These are phyloP conservation scores for Gallinago jamesoni DNA, from an alignment of 2,113 vertebrate genomes.

Conservation along the genomic window DNA sequence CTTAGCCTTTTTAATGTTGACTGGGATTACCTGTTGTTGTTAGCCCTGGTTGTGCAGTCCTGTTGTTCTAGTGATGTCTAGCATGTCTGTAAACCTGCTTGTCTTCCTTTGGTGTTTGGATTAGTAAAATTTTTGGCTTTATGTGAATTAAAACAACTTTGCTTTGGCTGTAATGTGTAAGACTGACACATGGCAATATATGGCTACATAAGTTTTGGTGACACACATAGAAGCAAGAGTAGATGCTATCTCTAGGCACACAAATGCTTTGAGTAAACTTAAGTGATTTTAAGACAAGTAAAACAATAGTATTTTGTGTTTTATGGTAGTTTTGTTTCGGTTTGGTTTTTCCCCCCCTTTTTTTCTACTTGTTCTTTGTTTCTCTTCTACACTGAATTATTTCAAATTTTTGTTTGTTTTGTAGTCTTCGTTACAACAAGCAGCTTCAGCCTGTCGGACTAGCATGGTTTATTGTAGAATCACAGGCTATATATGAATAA, in stretches of 20 bases:
- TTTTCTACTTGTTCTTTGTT: background rate
- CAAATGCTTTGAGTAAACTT: background rate
- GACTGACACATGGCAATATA: background rate
- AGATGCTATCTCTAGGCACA: background rate
- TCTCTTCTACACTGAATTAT: background rate
- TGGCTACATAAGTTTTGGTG: background rate
- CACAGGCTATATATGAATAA: background rate
- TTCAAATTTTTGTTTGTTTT: background rate
- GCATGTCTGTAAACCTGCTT: background rate
- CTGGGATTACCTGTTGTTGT: background rate
- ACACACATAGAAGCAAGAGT: background rate
- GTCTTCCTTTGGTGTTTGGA: background rate
- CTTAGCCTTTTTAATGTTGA: background rate
- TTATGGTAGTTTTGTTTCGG: background rate
- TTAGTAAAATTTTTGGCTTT: background rate
- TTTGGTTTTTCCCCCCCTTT: background rate
- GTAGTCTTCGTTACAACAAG: background rate
- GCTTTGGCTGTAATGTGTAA: background rate
- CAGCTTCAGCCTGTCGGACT: background rate
- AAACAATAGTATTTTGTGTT: background rate
- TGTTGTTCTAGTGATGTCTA: background rate
- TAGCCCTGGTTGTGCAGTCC: background rate
- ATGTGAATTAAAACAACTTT: background rate
- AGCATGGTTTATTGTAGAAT: background rate
- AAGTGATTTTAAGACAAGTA: background rate